phyloP scores from a whole-genome alignment of 2,888 invertebrate genomes.

The Eilema griseolum region DNA sequence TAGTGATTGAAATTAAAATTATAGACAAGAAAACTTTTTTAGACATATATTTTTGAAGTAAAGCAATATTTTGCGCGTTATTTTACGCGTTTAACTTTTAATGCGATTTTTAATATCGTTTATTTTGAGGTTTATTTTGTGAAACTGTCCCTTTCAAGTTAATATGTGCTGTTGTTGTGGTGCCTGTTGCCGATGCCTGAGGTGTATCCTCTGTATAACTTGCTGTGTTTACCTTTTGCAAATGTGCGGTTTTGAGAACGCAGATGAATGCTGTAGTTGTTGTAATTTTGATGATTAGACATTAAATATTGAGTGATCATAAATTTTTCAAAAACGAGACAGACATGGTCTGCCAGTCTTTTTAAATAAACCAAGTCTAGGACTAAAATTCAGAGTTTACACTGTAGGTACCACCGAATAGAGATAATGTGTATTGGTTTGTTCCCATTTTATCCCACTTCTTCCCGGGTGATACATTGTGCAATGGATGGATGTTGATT shows the following conservation, averaged over 20 bases:
- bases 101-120: no score
- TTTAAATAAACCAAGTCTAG: no score
- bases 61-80: no score
- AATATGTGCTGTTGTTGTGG: slow-evolving; percentile 74
- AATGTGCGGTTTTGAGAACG: slow-evolving; percentile 74
- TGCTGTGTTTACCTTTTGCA: slow-evolving; percentile 70
- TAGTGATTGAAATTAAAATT: neutral
- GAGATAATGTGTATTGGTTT: no score
- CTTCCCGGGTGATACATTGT: no score
- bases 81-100: no score
- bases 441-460: no score
- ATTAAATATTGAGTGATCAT: slow-evolving; percentile 11
- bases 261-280: slow-evolving; percentile 66
- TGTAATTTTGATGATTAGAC: slow-evolving; percentile 41
- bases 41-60: neutral
- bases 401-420: no score
- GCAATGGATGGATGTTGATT: no score
- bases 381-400: no score
- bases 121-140: neutral
- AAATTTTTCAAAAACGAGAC: no score
- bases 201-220: slow-evolving; percentile 73
- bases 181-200: slow-evolving; percentile 69
- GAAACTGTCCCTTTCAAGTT: neutral
- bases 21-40: neutral
- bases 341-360: no score